A percentile compares a stretch with the other conserved stretches of the same genome.
Evolutionary conservation across 2,888 invertebrate genomes (phyloP).

Genomic region (Gordius sp.): DNA sequence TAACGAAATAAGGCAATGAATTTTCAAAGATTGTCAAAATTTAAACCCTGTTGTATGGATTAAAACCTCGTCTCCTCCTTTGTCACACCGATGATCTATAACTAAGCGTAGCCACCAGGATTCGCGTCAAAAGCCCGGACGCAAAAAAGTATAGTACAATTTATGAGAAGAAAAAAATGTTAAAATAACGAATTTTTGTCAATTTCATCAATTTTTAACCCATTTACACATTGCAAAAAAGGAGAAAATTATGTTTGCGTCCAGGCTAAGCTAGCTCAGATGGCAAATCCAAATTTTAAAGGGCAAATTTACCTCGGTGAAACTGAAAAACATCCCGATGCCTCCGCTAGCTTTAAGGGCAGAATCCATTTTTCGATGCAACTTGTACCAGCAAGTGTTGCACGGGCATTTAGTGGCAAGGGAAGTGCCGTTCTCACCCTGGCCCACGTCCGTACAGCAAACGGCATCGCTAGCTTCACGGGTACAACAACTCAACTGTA

Average conservation of each 20-base stretch:
- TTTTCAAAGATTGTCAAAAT: no score
- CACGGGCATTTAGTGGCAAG: conserved; percentile 1
- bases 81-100: no score
- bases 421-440: no score
- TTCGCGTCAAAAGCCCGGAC: no score
- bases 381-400: conserved; percentile 16
- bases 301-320: conserved; percentile 72
- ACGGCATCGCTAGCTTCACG: conserved; percentile 20
- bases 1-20: no score
- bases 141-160: neutral
- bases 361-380: conserved; percentile 46
- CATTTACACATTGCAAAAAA: conserved; percentile 15
- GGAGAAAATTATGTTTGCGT: conserved; percentile 19
- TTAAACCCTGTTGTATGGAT: no score
- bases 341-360: conserved; percentile 59
- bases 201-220: neutral
- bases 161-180: no score
- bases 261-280: no score
- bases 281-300: no score
- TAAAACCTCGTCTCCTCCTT: no score
- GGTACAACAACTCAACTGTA: conserved; percentile 14
- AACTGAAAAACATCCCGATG: conserved; percentile 78
- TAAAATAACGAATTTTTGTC: neutral
- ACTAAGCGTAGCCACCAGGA: no score
- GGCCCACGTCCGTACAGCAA: conserved; percentile 5